Evolutionary conservation across 2,113 vertebrate genomes (phyloP).

Genomic region (Strigops habroptila): DNA sequence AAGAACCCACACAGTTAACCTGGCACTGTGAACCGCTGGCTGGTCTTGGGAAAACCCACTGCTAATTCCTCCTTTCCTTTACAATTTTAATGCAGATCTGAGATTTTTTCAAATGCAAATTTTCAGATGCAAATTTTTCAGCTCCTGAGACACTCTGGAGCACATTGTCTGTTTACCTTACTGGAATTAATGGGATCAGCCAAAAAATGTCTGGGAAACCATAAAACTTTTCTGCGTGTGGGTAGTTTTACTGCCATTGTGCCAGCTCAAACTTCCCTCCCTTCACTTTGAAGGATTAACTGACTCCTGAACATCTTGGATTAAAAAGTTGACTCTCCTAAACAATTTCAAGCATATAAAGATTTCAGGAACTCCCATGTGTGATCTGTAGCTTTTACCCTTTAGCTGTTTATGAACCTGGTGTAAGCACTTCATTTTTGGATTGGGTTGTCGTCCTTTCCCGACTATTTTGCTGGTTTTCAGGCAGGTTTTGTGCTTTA

Average conservation of each 20-base stretch:
- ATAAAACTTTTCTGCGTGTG: neutral
- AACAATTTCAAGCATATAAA: neutral
- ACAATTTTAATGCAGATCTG: slow-evolving; percentile 27
- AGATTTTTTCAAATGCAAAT: slow-evolving; percentile 39
- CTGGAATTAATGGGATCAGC: slow-evolving; percentile 21
- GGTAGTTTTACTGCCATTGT: neutral
- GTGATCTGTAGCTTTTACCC: neutral
- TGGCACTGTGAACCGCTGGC: neutral
- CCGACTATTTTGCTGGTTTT: neutral
- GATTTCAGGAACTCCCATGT: neutral
- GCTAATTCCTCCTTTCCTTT: slow-evolving; percentile 42
- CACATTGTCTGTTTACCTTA: neutral
- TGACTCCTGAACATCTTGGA: neutral
- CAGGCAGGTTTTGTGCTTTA: neutral
- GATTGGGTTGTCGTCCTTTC: rapidly evolving
- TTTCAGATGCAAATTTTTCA: slow-evolving; percentile 1
- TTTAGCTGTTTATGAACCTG: neutral
- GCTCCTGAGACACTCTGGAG: neutral
- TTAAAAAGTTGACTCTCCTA: neutral
- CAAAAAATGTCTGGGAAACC: slow-evolving; percentile 42
- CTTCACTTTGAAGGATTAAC: neutral
- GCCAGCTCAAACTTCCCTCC: neutral
- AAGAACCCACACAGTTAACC: neutral
- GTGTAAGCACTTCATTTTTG: neutral
- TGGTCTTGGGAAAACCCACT: slow-evolving; percentile 12